Evolutionary conservation across 2,888 invertebrate genomes (phyloP), one percentile per base, ranked within the genome.

Genomic region (Agriotes lineatus): DNA sequence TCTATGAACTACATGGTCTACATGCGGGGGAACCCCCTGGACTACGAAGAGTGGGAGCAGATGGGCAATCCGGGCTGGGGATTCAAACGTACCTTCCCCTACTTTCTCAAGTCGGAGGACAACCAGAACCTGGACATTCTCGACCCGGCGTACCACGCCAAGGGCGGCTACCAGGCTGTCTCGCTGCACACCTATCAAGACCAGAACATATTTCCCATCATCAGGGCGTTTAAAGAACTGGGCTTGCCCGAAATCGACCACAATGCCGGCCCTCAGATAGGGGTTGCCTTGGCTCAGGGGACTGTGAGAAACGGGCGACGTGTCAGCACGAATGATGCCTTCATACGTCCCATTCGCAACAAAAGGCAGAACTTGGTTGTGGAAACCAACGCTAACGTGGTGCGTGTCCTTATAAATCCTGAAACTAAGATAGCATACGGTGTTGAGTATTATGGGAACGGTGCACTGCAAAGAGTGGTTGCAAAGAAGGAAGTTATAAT

Each of bases 301-400:
- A 91, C 91, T 0, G 85, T 89, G 0, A 83, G 85, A 52, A 82
- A 89, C 75, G 91, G 91, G 1, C 83, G 82, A 70, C 85, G 92
- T 68, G 82, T 86, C 60, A 92, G 91, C 18, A 85, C 87, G 0
- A 92, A 92, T 76, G 82, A 81, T 1, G 92, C 91, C 0, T 92
- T 88, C 74, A 88, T 92, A n/a, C 84, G 88, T 72, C 90, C 91
- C 0, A 88, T 92, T 50, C 84, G 91, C 37, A 73, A 86, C 16
- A 85, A 84, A 59, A 77, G 88, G 10, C 72, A 74, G 18, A 89
- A 89, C 79, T 79, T 90, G 20, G 81, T 82, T 10, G 83, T 90
- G 1, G 76, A 85, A 9, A 87, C 85, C 0, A 82, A 86, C 63
- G 86, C 89, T 0, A 86, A 85, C 70, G 88, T 86, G 0, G 87